These are phyloP conservation scores for Drosophila pseudotakahashii DNA, from an alignment of 2,888 invertebrate genomes.

Conservation along the genomic window DNA sequence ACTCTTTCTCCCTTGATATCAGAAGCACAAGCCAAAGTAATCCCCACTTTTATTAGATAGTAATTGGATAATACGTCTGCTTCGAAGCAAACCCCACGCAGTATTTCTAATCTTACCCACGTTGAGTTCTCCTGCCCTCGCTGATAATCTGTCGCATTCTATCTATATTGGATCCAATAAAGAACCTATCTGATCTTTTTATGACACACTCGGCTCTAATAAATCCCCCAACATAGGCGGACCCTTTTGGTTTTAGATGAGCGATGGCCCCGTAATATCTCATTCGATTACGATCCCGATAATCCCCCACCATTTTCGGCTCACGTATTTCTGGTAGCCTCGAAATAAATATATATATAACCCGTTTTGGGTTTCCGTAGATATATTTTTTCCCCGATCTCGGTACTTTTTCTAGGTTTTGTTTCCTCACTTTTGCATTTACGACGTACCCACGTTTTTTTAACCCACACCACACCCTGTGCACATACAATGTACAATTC, in stretches of 20 bases:
- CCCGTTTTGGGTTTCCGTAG: slow-evolving; percentile 58
- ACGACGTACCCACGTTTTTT: slow-evolving; percentile 22
- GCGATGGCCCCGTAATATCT: slow-evolving; percentile 33
- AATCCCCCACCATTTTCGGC: slow-evolving; percentile 21
- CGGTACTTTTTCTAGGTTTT: slow-evolving; percentile 53
- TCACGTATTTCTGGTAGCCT: slow-evolving; percentile 62
- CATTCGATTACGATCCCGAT: slow-evolving; percentile 40
- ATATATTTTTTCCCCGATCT: slow-evolving; percentile 31
- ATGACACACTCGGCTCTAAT: slow-evolving; percentile 17
- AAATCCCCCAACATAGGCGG: slow-evolving; percentile 27
- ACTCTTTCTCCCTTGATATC: not conserved
- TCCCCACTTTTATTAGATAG: slow-evolving; percentile 14
- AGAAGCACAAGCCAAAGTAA: slow-evolving; percentile 28
- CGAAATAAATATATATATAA: slow-evolving; percentile 56
- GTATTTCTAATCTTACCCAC: slow-evolving; percentile 17
- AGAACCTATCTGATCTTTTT: slow-evolving; percentile 39
- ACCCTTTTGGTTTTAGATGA: slow-evolving; percentile 14
- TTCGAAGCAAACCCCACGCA: not conserved
- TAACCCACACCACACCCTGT: slow-evolving; percentile 13
- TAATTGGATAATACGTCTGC: slow-evolving; percentile 31
- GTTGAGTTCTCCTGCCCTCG: slow-evolving; percentile 7
- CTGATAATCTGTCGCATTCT: slow-evolving; percentile 13
- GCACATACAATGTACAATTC: slow-evolving; percentile 60
- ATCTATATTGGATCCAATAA: slow-evolving; percentile 27
- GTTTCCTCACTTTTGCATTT: slow-evolving; percentile 66